Evolutionary conservation across 2,113 vertebrate genomes (phyloP), one percentile per base, ranked within the genome.

Genomic region (Trichechus manatus): DNA sequence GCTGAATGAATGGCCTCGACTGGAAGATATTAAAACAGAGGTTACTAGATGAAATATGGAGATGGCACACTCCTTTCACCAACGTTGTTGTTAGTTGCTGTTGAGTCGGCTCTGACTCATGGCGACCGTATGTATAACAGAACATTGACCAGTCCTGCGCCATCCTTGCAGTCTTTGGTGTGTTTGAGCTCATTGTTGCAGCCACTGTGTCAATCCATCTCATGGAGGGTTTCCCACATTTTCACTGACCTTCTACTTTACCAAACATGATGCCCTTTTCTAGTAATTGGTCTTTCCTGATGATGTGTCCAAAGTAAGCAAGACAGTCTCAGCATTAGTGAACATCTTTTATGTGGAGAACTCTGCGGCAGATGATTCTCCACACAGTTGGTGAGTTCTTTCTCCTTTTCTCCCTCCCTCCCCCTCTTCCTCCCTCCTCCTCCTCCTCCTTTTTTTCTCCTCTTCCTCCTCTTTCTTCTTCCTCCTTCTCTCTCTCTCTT

Each of bases 391-490:
- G 13, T 47, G 4, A 20, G 36, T 61, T 22, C 0, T 61, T 89
- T 19, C 5, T 19, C 23, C 14, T 77, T 15, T 7, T 25, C 11
- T 25, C 1, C 6, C 3, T 23, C 13, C 19, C 5, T 19, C 3
- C 15, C 11, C 4, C 31, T 6, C 2, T 22, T 9, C 14, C 3
- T 7, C 13, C 33, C 1, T 7, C 11, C 6, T 13, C 63, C 11
- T 2, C 59, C 14, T 8, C 50, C 47, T 27, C 9, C 0, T 14
- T 23, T 44, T 19, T 11, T 2, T 25, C 17, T 1, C 5, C 79
- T 3, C 23, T 33, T 11, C 4, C 1, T n/a, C 7, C 4, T 22
- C 20, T 6, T 10, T 7, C 13, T 23, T 7, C 11, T 6, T 13
- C 47, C 11, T 2, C 59, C 14, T 4, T 72, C n/a, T 19, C 5